Evolutionary conservation across 2,113 vertebrate species (phyloP), one percentile per base, ranked within the genome.

Genomic region (Benitochromis conjunctus): DNA sequence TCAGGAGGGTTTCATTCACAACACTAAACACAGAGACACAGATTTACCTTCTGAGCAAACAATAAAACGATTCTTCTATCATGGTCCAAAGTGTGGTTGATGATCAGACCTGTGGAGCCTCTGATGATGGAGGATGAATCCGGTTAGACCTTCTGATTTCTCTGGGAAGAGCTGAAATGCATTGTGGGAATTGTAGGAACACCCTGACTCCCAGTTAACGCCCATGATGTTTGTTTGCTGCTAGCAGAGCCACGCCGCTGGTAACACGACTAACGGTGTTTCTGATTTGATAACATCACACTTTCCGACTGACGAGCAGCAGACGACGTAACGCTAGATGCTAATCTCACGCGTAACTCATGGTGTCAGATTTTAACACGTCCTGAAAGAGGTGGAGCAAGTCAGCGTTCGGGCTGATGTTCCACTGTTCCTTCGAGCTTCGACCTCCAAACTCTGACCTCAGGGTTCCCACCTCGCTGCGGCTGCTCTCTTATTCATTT

Each of bases 281-380:
- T n/a, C 19, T 14, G 51, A 53, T 69, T 74, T 21, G 62, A 34
- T 84, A 13, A 80, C 79, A 16, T 85, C 82, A 77, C 78, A 64
- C 5, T 38, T 5, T n/a, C 10, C 24, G 16, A 78, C 80, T 55
- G 26, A 81, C 24, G 21, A 26, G 43, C 77, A 36, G 4, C 41
- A 48, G 24, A 54, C 18, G 7, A 78, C 78, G 55, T 56, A 41
- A 83, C 16, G 7, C 12, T 71, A 14, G 76, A 21, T 36, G 9
- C n/a, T 43, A 16, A 26, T 26, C 5, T 18, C 8, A 10, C 8
- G 2, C 41, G 48, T 85, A 79, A 2, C 83, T 82, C 12, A 1
- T 31, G 1, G 79, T 58, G 89, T 90, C 89, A 85, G 87, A 77
- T 31, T 38, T 88, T 58, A 86, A 7, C 85, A 74, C 83, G 21